A percentile compares a stretch with the other conserved stretches of the same genome.
Evolutionary conservation across 2,797 vertebrate species (phyloP).

Genomic region (Danio tinwini): DNA sequence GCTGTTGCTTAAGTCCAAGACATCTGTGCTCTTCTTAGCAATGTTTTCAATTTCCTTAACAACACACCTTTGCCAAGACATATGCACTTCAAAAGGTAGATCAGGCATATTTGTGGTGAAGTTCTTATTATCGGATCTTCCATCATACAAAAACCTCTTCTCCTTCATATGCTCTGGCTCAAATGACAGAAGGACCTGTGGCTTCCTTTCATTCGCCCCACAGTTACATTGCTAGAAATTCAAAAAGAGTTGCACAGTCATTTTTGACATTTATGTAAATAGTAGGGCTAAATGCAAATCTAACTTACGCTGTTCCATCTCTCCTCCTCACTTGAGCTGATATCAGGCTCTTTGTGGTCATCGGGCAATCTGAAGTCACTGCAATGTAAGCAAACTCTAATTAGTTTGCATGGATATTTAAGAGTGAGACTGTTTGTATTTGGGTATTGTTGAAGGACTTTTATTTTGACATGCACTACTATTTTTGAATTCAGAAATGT

Average conservation of each 20-base stretch:
- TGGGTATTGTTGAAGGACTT: background rate
- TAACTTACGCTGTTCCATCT: background rate
- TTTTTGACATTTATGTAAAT: background rate
- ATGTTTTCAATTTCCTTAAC: background rate
- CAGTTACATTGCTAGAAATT: background rate
- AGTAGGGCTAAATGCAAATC: too few relatives aligned
- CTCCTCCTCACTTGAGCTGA: background rate
- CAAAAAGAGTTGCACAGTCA: background rate
- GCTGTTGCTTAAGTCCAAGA: background rate
- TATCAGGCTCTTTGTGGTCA: background rate
- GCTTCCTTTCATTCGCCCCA: background rate
- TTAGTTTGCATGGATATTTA: background rate
- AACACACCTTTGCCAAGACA: background rate
- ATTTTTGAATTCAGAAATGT: background rate
- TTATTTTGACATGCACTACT: background rate
- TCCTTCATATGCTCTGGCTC: background rate
- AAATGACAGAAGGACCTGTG: background rate
- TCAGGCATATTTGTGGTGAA: background rate
- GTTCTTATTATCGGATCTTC: background rate
- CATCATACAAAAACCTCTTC: conserved; percentile 10
- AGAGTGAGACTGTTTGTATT: background rate
- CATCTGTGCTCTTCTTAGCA: background rate
- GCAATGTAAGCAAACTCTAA: background rate
- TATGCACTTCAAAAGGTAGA: background rate
- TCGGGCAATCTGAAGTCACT: background rate